Conservation (phyloP, 1,140 invertebrate species). For the Octopus bimaculoides region DNA sequence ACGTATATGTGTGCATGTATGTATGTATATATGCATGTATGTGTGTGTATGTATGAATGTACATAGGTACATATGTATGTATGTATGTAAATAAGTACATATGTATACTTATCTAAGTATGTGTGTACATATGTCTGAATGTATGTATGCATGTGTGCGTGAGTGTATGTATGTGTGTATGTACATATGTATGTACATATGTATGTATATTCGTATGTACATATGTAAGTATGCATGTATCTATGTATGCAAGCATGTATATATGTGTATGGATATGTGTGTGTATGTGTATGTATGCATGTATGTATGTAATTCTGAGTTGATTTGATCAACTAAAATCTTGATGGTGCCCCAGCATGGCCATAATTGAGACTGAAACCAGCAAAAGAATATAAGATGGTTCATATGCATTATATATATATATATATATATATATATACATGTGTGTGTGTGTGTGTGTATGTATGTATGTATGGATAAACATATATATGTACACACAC, state of each 20-base stretch:
- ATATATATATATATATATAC: conserved; percentile 4
- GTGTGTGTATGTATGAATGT: neutral
- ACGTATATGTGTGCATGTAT: neutral
- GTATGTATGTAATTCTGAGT: neutral
- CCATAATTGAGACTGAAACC: fast-evolving
- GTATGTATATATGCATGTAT: neutral
- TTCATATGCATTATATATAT: neutral
- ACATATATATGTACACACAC: neutral
- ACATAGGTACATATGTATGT: neutral
- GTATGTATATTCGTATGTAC: neutral
- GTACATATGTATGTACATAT: neutral
- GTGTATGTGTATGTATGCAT: neutral
- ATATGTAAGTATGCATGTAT: neutral
- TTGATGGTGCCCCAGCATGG: too few species aligned
- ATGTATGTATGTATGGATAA: neutral
- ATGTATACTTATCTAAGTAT: neutral
- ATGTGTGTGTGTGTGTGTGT: neutral
- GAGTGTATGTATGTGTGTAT: neutral
- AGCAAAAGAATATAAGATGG: fast-evolving
- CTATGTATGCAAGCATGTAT: neutral
- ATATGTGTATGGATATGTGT: neutral
- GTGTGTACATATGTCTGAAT: neutral
- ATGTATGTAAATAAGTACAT: neutral
- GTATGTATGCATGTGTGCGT: neutral
- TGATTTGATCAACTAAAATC: too few species aligned